Percentiles rank a stretch among this genome's conserved stretches.
Conservation (phyloP, 2,888 invertebrate species). For the Argyra leucocephala region DNA sequence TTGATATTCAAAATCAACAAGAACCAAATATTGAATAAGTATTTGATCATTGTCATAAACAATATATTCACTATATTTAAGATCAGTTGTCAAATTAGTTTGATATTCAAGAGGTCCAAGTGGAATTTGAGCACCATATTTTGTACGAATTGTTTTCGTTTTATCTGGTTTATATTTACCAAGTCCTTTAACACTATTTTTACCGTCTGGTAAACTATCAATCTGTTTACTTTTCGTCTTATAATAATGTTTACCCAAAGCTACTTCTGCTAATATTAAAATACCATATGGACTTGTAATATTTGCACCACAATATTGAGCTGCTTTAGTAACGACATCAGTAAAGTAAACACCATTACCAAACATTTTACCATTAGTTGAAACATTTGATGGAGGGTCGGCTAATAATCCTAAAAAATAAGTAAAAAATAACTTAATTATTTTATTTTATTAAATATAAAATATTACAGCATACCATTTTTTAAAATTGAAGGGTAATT, state of each 20-base stretch:
- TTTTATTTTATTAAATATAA: no score
- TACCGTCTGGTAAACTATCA: background rate
- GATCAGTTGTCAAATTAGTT: background rate
- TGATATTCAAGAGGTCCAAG: background rate
- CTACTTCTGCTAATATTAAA: background rate
- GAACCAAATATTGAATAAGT: background rate
- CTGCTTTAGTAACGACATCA: background rate
- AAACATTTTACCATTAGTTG: background rate
- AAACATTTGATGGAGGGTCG: background rate
- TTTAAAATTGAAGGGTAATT: background rate
- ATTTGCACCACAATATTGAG: background rate
- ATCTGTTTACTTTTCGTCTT: background rate
- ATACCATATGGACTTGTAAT: background rate
- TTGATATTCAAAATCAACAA: background rate
- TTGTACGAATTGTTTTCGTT: background rate
- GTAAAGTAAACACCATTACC: slow-evolving; percentile 1
- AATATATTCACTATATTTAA: background rate
- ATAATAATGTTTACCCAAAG: background rate
- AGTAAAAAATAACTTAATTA: no score
- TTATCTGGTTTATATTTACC: background rate
- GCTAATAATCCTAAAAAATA: background rate
- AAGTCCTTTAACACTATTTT: background rate
- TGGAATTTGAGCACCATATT: background rate
- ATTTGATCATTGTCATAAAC: background rate
- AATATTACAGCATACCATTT: background rate